Evolutionary conservation across 2,113 vertebrate genomes (phyloP).

Genomic region (Saccopteryx bilineata): DNA sequence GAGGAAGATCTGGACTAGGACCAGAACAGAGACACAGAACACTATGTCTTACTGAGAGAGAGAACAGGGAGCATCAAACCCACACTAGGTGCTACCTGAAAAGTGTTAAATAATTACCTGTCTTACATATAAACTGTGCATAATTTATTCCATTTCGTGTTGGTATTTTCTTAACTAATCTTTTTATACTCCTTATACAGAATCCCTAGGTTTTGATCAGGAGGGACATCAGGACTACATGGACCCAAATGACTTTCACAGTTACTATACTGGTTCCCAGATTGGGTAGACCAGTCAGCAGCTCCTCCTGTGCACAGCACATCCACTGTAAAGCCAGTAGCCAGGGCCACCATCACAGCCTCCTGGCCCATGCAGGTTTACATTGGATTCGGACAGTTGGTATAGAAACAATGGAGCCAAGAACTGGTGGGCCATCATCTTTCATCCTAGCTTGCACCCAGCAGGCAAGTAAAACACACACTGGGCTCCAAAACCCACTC

Average conservation of each 20-base stretch:
- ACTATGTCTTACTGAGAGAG: background rate
- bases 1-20: background rate
- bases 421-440: too few species aligned
- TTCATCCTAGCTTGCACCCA: too few species aligned
- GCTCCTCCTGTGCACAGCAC: too few species aligned
- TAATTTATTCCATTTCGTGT: background rate
- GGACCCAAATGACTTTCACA: background rate
- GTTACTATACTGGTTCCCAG: background rate
- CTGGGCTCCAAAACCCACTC: too few species aligned
- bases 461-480: too few species aligned
- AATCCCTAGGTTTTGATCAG: background rate
- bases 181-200: background rate
- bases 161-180: conserved; percentile 39
- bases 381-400: too few species aligned
- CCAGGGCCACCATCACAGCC: too few species aligned
- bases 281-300: background rate
- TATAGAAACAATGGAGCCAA: too few species aligned
- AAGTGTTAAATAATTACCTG: background rate
- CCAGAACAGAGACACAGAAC: background rate
- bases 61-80: background rate
- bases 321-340: too few species aligned
- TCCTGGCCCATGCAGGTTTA: too few species aligned
- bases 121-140: background rate
- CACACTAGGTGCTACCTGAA: background rate
- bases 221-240: background rate